A percentile compares a stretch with the other conserved stretches of the same genome.
phyloP scores from a whole-genome alignment of 2,797 vertebrate species.

The Spea hammondii region DNA sequence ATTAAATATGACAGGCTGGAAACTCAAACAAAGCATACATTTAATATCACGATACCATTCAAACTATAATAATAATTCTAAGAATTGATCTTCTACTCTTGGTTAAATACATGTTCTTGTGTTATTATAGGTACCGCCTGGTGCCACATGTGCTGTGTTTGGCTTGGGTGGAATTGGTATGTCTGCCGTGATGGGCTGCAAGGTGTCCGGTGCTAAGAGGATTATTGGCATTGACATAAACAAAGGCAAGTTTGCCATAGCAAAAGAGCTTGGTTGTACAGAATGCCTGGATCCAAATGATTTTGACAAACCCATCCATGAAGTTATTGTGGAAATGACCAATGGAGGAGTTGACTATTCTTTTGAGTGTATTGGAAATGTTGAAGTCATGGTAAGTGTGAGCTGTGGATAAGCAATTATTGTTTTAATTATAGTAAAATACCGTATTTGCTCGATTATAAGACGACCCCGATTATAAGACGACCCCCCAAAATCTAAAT shows the following conservation, averaged over 20 bases:
- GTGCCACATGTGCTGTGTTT: slow-evolving; percentile 82
- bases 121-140: slow-evolving; percentile 75
- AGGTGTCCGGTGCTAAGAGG: slow-evolving; percentile 77
- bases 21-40: too few relatives aligned
- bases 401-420: too few relatives aligned
- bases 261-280: slow-evolving; percentile 81
- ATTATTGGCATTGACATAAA: slow-evolving; percentile 89
- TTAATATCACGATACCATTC: too few relatives aligned
- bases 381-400: slow-evolving; percentile 79
- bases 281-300: slow-evolving; percentile 86
- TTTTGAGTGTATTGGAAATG: slow-evolving; percentile 84
- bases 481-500: too few relatives aligned
- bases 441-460: too few relatives aligned
- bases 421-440: too few relatives aligned
- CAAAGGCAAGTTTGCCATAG: slow-evolving; percentile 76
- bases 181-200: slow-evolving; percentile 83
- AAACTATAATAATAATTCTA: too few relatives aligned
- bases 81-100: neutral
- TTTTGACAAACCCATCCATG: slow-evolving; percentile 76
- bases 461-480: too few relatives aligned
- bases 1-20: too few relatives aligned
- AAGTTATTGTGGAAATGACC: slow-evolving; percentile 84
- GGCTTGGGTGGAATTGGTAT: slow-evolving; percentile 87
- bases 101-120: neutral
- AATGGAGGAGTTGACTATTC: slow-evolving; percentile 78